Percentiles rank a stretch among this genome's conserved stretches.
Conservation (phyloP, 2,888 invertebrate species). For the Sinhomidia bicolor region DNA sequence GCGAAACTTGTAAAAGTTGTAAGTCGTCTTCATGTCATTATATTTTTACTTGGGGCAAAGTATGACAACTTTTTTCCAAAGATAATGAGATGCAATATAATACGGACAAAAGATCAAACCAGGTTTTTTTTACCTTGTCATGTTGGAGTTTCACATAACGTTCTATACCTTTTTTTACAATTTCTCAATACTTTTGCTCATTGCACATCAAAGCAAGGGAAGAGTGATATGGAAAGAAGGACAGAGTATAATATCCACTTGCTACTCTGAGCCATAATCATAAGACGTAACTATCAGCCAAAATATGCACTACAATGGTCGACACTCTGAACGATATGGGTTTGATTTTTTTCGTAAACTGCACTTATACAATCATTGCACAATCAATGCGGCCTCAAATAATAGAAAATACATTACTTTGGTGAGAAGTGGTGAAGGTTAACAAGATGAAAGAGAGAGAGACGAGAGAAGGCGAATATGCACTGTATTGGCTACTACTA, state of each 20-base stretch:
- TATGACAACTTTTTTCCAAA: neutral
- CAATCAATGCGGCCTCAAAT: neutral
- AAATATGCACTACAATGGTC: no score
- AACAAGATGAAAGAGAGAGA: neutral
- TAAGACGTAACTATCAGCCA: no score
- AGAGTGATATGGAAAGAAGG: no score
- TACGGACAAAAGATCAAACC: no score
- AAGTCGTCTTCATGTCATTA: neutral
- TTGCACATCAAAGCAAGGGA: neutral
- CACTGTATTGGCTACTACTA: conserved; percentile 35
- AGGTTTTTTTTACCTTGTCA: no score
- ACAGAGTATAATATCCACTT: no score
- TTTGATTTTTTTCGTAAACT: neutral
- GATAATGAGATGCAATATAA: no score
- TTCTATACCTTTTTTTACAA: no score
- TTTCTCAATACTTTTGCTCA: neutral
- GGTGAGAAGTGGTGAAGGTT: neutral
- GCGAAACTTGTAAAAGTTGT: neutral
- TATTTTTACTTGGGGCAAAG: neutral
- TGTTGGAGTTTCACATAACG: no score
- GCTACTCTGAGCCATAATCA: no score
- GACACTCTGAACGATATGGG: no score
- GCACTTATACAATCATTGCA: no score
- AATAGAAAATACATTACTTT: neutral
- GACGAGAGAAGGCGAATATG: neutral